Evolutionary conservation across 1,140 invertebrate species (phyloP).

Genomic region (Bombus ignitus): DNA sequence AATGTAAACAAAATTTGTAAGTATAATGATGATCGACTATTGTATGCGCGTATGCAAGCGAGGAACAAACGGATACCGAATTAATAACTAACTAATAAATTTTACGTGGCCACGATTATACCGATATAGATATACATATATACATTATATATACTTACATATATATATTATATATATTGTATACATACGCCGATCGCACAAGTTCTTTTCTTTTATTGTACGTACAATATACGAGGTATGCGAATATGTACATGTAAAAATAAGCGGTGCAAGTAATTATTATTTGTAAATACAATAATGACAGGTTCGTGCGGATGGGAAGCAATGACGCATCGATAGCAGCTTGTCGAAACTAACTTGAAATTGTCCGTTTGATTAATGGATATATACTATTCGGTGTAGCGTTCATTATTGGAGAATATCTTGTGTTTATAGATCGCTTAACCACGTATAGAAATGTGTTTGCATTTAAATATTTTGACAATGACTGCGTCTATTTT

Average conservation of each 20-base stretch:
- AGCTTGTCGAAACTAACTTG: constrained; percentile 19
- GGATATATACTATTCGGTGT: neutral
- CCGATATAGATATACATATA: constrained; percentile 17
- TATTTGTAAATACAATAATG: constrained; percentile 57
- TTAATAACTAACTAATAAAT: constrained; percentile 11
- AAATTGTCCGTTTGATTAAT: neutral
- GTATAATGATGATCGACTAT: constrained; percentile 32
- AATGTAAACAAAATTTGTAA: constrained; percentile 31
- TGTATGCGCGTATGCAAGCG: constrained; percentile 25
- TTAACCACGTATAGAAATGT: neutral
- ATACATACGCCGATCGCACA: constrained; percentile 65
- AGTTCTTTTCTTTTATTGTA: constrained; percentile 60
- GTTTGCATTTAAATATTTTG: constrained; percentile 23
- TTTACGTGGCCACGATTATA: constrained; percentile 50
- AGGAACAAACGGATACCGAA: constrained; percentile 33
- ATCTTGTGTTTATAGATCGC: neutral
- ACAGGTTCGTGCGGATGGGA: constrained; percentile 17
- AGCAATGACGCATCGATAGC: constrained; percentile 43
- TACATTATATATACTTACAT: constrained; percentile 13
- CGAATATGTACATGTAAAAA: constrained; percentile 48
- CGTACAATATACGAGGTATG: constrained; percentile 53
- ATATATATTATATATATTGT: constrained; percentile 41
- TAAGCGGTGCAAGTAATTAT: constrained; percentile 44
- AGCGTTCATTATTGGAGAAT: neutral
- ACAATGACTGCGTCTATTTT: neutral